phyloP scores from a whole-genome alignment of 2,113 vertebrate species.

The Bufo gargarizans region DNA sequence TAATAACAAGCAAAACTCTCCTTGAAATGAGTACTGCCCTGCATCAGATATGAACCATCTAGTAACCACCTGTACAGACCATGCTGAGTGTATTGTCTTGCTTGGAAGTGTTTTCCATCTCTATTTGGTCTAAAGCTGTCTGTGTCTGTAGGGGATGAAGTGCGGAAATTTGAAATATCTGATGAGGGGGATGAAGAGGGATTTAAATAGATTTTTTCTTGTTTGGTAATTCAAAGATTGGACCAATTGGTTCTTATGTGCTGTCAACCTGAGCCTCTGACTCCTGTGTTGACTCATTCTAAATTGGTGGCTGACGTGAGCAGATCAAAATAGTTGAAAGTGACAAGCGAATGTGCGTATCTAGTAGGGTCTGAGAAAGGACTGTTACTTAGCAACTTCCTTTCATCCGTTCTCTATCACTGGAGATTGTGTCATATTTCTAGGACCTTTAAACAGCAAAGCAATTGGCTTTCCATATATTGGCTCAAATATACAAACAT shows the following conservation, averaged over 20 bases:
- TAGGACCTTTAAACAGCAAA: constrained; percentile 12
- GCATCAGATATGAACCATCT: no score
- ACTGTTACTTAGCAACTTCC: constrained; percentile 39
- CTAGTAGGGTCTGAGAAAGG: constrained; percentile 13
- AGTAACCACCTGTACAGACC: no score
- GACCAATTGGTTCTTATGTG: constrained; percentile 13
- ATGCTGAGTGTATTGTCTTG: no score
- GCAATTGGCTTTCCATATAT: neutral
- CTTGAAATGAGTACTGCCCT: no score
- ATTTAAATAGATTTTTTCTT: neutral
- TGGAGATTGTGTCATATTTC: constrained; percentile 1
- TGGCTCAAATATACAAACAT: neutral
- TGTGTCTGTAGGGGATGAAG: neutral
- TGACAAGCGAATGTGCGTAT: constrained; percentile 34
- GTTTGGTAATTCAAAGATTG: neutral
- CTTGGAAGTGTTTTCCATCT: no score
- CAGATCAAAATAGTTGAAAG: constrained; percentile 36
- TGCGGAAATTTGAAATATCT: neutral
- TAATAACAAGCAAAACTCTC: no score
- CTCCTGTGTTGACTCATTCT: constrained; percentile 27
- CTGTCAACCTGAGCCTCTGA: neutral
- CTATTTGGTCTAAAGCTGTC: no score
- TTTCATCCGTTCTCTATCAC: neutral
- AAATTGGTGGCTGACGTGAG: constrained; percentile 31
- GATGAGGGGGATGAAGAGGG: neutral